Evolutionary conservation across 2,888 invertebrate genomes (phyloP).

Genomic region (Chrysopilus asiliformis): DNA sequence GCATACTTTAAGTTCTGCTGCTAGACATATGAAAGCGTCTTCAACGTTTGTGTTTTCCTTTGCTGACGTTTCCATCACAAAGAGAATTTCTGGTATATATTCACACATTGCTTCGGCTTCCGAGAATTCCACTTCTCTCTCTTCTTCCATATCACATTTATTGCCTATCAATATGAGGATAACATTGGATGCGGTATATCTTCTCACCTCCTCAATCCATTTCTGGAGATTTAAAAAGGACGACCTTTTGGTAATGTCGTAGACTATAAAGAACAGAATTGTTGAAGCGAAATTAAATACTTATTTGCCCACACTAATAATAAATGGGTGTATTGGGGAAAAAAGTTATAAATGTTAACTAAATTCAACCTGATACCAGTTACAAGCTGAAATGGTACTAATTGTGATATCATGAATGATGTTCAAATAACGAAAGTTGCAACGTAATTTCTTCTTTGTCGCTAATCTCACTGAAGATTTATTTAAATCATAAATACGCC

Average conservation of each 20-base stretch:
- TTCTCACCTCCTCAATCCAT: conserved; percentile 92
- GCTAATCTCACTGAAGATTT: no score
- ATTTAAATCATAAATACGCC: no score
- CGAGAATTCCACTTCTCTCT: conserved; percentile 70
- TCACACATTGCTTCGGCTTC: conserved; percentile 80
- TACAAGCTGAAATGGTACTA: no score
- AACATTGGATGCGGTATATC: conserved; percentile 86
- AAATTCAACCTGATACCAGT: no score
- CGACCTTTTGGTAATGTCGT: conserved; percentile 87
- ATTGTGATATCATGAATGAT: no score
- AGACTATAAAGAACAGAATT: conserved; percentile 46
- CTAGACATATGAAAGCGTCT: conserved; percentile 72
- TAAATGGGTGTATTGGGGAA: no score
- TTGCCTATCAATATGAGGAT: conserved; percentile 85
- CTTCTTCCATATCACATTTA: conserved; percentile 71
- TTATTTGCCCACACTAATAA: not conserved
- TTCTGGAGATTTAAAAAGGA: conserved; percentile 83
- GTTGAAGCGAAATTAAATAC: not conserved
- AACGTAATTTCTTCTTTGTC: no score
- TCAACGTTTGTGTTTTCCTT: conserved; percentile 87
- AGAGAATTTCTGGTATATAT: conserved; percentile 73
- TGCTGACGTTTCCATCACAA: conserved; percentile 79
- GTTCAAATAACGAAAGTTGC: no score
- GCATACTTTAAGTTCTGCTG: conserved; percentile 70
- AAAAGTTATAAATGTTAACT: no score